Conservation (phyloP, 1,140 invertebrate species). For the Polyergus mexicanus region DNA sequence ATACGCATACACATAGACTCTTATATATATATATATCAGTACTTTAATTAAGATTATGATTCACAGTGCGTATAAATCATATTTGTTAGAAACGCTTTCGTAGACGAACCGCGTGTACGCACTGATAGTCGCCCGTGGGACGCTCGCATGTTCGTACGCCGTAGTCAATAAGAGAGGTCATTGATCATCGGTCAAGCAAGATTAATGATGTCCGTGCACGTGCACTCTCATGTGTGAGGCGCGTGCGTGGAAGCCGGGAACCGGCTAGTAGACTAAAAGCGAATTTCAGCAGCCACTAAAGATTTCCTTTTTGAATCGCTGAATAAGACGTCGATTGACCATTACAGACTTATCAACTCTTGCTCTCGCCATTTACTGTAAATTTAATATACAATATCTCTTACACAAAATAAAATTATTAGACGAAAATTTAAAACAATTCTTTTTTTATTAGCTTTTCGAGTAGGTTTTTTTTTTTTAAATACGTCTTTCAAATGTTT, state of each 20-base stretch:
- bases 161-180: constrained; percentile 55
- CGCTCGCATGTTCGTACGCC: constrained; percentile 34
- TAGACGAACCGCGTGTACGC: neutral
- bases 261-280: constrained; percentile 26
- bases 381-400: neutral
- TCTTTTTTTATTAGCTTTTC: neutral
- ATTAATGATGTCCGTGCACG: constrained; percentile 49
- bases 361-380: neutral
- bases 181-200: constrained; percentile 57
- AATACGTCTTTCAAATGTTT: neutral
- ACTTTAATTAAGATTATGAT: constrained; percentile 7
- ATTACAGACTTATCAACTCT: constrained; percentile 36
- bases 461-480: neutral
- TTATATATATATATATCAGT: too few relatives aligned
- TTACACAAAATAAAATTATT: too few relatives aligned
- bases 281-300: constrained; percentile 33
- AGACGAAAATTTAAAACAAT: neutral
- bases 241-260: constrained; percentile 30
- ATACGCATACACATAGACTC: neutral
- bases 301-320: constrained; percentile 33
- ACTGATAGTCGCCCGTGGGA: constrained; percentile 13
- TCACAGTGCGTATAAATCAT: constrained; percentile 15
- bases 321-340: constrained; percentile 42
- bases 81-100: constrained; percentile 33
- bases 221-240: constrained; percentile 18